These are phyloP conservation scores for Mionectes olivaceus DNA, from an alignment of 2,797 vertebrate genomes.

Conservation along the genomic window DNA sequence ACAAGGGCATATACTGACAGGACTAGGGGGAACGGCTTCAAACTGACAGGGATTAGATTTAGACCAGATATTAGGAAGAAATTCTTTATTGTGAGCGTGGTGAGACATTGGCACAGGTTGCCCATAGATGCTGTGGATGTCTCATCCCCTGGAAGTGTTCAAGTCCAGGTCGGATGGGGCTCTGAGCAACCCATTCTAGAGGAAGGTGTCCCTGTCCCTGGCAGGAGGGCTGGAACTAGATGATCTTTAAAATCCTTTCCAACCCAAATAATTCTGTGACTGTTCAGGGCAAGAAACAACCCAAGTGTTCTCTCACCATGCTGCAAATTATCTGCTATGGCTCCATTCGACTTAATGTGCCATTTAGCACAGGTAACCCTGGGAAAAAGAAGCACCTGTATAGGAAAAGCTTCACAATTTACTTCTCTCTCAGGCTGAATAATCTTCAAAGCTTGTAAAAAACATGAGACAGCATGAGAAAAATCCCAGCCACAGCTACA, in stretches of 20 bases:
- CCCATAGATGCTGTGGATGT: background rate
- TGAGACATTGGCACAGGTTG: background rate
- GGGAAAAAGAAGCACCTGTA: background rate
- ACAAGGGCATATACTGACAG: background rate
- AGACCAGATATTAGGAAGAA: background rate
- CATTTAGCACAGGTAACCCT: background rate
- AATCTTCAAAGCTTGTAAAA: background rate
- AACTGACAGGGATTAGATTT: background rate
- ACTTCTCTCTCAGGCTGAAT: background rate
- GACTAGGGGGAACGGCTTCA: background rate
- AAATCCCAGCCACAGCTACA: background rate
- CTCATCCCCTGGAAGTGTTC: background rate
- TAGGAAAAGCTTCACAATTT: background rate
- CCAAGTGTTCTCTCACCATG: background rate
- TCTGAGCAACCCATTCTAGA: accelerated
- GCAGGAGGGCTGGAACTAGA: background rate
- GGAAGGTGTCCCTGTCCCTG: background rate
- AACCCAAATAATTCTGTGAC: background rate
- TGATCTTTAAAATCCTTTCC: background rate
- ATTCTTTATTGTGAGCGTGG: background rate
- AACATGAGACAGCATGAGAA: background rate
- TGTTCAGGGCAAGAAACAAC: background rate
- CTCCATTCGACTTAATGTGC: background rate
- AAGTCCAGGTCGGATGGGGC: background rate
- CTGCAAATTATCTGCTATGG: background rate